phyloP scores from a whole-genome alignment of 2,797 vertebrate species.

The Furcifer pardalis region DNA sequence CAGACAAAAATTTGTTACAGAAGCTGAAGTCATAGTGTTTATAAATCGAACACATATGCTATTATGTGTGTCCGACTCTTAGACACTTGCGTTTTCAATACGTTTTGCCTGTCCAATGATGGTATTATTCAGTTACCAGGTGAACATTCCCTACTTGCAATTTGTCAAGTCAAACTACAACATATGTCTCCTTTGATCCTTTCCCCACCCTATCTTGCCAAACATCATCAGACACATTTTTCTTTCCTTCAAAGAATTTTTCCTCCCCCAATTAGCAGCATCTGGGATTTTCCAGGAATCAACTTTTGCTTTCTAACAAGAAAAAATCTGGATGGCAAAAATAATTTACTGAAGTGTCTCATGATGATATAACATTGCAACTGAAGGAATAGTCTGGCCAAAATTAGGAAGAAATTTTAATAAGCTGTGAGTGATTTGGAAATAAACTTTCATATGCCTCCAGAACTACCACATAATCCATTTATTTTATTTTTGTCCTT shows the following conservation, averaged over 20 bases:
- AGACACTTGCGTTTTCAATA: background rate
- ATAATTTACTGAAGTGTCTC: background rate
- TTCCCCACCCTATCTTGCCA: background rate
- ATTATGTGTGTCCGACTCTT: background rate
- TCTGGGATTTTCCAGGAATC: conserved; percentile 8
- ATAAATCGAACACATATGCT: background rate
- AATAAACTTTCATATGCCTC: background rate
- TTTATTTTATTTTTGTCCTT: background rate
- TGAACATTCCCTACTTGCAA: background rate
- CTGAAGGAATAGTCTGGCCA: background rate
- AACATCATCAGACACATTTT: background rate
- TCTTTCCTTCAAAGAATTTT: background rate
- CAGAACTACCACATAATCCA: background rate
- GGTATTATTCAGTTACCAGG: background rate
- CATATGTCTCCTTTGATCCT: background rate
- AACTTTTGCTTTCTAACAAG: conserved; percentile 10
- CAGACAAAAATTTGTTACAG: background rate
- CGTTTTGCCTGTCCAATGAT: background rate
- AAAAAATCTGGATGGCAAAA: background rate
- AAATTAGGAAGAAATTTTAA: background rate
- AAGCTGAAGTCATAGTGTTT: background rate
- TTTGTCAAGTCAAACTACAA: background rate
- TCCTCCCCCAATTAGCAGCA: background rate
- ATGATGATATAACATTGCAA: background rate
- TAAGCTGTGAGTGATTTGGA: background rate